Evolutionary conservation across 2,797 vertebrate species (phyloP).

Genomic region (Lutjanus argentimaculatus): DNA sequence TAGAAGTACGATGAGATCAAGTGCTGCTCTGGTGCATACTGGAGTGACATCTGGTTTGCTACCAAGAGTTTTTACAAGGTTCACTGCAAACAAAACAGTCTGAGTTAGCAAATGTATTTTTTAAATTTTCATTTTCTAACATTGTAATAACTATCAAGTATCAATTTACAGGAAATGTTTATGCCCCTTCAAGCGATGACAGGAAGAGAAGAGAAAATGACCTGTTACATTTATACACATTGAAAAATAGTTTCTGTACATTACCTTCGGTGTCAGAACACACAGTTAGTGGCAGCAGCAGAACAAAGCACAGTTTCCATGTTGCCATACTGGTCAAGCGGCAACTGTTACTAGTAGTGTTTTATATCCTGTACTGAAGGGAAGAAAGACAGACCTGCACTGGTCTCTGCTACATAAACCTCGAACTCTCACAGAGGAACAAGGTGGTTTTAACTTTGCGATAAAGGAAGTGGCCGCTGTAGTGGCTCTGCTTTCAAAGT

Average conservation of each 20-base stretch:
- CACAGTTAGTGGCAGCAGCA: conserved; percentile 6
- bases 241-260: not conserved
- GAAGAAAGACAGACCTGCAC: too few species aligned
- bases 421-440: not conserved
- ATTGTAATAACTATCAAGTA: too few species aligned
- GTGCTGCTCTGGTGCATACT: conserved; percentile 13
- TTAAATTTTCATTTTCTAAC: too few species aligned
- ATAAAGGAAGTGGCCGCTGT: not conserved
- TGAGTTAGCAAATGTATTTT: too few species aligned
- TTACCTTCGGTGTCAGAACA: not conserved
- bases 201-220: too few species aligned
- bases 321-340: conserved; percentile 6
- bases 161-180: too few species aligned
- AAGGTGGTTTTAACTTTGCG: not conserved
- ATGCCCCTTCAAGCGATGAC: too few species aligned
- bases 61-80: too few species aligned
- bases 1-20: fast-evolving
- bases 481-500: not conserved
- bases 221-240: too few species aligned
- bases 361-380: too few species aligned
- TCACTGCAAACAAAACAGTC: too few species aligned
- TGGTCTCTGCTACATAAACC: not conserved
- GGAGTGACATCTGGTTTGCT: too few species aligned
- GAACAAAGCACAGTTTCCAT: conserved; percentile 19
- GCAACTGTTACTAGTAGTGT: not conserved